Evolutionary conservation across 2,797 vertebrate genomes (phyloP).

Genomic region (Mormyrops boulengeri): DNA sequence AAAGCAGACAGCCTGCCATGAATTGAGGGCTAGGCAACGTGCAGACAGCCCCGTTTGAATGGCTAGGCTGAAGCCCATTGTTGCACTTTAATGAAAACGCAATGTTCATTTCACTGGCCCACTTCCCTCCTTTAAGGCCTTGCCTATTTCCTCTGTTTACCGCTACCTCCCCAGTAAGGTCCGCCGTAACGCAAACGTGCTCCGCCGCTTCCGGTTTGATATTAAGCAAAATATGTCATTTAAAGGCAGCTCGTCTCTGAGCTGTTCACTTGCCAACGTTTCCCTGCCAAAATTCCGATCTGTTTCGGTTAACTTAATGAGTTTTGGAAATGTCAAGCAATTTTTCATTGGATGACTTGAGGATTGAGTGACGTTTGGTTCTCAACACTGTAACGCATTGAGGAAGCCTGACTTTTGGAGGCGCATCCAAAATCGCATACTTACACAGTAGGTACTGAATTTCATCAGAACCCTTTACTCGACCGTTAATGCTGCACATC

Average conservation of each 20-base stretch:
- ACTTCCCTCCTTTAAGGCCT: not conserved
- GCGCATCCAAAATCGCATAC: not conserved
- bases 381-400: not conserved
- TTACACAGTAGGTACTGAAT: not conserved
- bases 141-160: not conserved
- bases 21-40: not conserved
- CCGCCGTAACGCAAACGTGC: not conserved
- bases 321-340: not conserved
- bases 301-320: not conserved
- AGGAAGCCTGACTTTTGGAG: not conserved
- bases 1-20: not conserved
- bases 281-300: not conserved
- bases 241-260: not conserved
- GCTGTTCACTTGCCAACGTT: not conserved
- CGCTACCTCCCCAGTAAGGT: not conserved
- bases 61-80: not conserved
- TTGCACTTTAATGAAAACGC: constrained; percentile 3
- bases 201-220: not conserved
- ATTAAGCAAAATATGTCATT: not conserved
- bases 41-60: not conserved
- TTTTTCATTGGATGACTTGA: not conserved
- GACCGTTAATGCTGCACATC: not conserved
- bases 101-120: not conserved
- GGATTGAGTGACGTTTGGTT: not conserved
- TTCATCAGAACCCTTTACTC: not conserved